Base-by-base conservation (phyloP, 92 coral and sea anemone species). In the Epizoanthus illoricatus region DNA sequence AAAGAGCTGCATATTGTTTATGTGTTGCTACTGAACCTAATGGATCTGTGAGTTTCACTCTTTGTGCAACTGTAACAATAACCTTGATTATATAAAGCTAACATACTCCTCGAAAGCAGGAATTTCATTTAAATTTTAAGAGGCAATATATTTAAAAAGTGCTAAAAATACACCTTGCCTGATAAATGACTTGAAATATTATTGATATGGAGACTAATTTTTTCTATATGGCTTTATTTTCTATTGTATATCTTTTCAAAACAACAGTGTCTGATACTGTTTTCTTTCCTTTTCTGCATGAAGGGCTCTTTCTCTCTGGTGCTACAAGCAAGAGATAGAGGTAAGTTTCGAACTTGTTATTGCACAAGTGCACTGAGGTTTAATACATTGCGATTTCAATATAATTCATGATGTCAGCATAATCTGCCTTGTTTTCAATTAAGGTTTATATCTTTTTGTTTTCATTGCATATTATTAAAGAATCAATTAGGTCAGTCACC, bases 291-390 rank as follows among this genome's bases (percentile, higher is more conserved):
- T 78, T 33, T 45, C 17, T 4, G 7, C 16, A 8, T 73, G 42
- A 41, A 78, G 82, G 71, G 82, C 18, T 54, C 72, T n/a, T 78
- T 78, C 65, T 78, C 82, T 23, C 82, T 78, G 23, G 71, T 78
- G 60, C 24, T 78, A 55, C 20, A 78, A 64, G 71, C 82, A 78
- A 78, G 71, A 62, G 82, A 78, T 23, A 78, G 65, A 64, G 72
- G 82, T 78, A 63, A 21, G 82, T 6, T 7, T 52, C 9, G 16
- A 20, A 7, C 20, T 63, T 45, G 56, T 52, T 52, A 52, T 7
- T 52, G 10, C 11, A 11, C 10, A 52, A 52, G 56, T 52, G 3
- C 56, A 11, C 12, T 52, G 52, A 9, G 56, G 15, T 52, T 52
- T n/a, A n/a, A n/a, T n/a, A 52, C 56, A 52, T 52, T 7, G 56